Conservation (phyloP, 2,888 invertebrate species). For the Salpingus planirostris region DNA sequence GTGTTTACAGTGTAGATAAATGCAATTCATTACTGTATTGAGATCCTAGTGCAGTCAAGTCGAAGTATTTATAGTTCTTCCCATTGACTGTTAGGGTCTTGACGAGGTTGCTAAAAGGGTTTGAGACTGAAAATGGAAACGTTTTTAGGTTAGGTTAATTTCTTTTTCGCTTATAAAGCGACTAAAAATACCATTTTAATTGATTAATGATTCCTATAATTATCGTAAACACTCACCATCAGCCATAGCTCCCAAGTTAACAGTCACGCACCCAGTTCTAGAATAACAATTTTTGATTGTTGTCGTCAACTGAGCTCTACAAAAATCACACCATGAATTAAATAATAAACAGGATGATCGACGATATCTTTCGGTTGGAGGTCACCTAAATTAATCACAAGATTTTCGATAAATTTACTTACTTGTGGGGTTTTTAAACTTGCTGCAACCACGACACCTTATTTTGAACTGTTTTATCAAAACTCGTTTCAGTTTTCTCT, state of each 20-base stretch:
- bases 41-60: conserved; percentile 61
- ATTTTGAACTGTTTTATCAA: no score
- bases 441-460: no score
- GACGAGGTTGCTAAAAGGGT: conserved; percentile 56
- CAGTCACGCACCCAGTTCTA: conserved; percentile 23
- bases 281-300: no score
- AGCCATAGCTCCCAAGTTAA: conserved; percentile 21
- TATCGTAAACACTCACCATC: conserved; percentile 20
- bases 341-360: no score
- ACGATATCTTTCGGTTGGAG: no score
- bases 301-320: no score
- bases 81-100: conserved; percentile 52
- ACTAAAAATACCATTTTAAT: background rate
- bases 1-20: no score
- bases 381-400: no score
- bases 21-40: conserved; percentile 65
- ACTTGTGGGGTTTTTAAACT: no score
- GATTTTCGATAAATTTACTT: no score
- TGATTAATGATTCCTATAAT: background rate
- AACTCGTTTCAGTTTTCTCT: no score
- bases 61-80: conserved; percentile 68
- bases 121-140: conserved; percentile 38
- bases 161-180: background rate
- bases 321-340: no score
- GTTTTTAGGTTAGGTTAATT: background rate